Conservation (phyloP, 2,113 vertebrate species). For the Chrysemys picta region DNA sequence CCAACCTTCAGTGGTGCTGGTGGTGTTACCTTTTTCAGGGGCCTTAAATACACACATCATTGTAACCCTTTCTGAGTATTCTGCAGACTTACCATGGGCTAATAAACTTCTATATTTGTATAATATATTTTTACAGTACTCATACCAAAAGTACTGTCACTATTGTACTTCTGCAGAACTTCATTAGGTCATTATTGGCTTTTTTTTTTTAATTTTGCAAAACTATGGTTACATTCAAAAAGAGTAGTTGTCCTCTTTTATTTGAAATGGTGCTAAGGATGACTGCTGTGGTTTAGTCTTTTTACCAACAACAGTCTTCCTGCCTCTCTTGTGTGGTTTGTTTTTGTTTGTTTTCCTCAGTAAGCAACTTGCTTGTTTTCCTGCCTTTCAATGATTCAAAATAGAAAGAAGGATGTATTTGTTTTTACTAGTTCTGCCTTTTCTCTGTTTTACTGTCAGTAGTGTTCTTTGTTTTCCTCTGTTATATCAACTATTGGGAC, state of each 20-base stretch:
- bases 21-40: background rate
- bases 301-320: background rate
- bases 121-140: rapidly evolving
- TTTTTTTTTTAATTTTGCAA: background rate
- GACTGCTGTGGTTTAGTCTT: background rate
- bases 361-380: background rate
- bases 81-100: background rate
- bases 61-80: background rate
- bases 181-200: too few species aligned
- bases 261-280: background rate
- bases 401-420: background rate
- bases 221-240: background rate
- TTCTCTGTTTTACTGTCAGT: background rate
- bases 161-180: rapidly evolving
- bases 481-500: background rate
- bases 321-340: background rate
- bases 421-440: background rate
- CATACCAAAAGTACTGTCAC: too few species aligned
- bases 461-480: background rate
- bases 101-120: background rate
- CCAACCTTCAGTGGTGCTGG: background rate
- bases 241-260: background rate
- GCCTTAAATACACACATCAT: rapidly evolving
- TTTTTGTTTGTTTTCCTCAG: background rate
- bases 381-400: background rate